Evolutionary conservation across 2,797 vertebrate genomes (phyloP).

Genomic region (Syndactyla subalaris): DNA sequence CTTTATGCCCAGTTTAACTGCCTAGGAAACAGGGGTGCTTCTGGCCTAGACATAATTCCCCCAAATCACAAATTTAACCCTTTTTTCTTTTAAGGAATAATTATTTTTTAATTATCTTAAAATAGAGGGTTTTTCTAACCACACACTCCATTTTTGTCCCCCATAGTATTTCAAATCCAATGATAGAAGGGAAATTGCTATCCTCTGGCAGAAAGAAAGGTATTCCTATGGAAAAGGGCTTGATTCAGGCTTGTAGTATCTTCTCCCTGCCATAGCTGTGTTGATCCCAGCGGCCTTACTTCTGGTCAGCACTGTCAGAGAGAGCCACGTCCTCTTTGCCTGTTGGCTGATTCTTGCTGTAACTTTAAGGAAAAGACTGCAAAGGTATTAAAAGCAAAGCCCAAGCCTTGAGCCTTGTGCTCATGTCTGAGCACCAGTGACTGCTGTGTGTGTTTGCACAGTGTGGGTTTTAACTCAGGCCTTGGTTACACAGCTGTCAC

Average conservation of each 20-base stretch:
- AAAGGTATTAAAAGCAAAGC: background rate
- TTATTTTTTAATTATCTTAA: background rate
- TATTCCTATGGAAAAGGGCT: background rate
- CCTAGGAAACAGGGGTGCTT: background rate
- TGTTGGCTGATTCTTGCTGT: background rate
- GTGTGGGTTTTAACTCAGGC: background rate
- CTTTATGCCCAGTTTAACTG: background rate
- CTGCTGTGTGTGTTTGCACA: background rate
- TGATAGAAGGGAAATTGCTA: background rate
- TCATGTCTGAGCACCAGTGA: background rate
- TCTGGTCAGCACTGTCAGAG: background rate
- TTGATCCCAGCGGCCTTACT: background rate
- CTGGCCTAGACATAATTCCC: background rate
- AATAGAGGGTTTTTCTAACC: background rate
- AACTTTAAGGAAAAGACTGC: background rate
- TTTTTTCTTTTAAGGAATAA: background rate
- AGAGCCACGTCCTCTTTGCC: background rate
- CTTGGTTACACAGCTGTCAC: background rate
- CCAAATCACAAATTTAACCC: background rate
- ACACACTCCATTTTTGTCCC: accelerated
- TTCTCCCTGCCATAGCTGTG: background rate
- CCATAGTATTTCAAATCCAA: background rate
- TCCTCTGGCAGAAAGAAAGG: background rate
- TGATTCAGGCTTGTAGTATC: background rate
- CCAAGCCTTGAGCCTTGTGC: background rate